Evolutionary conservation across 2,888 invertebrate genomes (phyloP), one percentile per base, ranked within the genome.

Genomic region (Lepidochrysops patricia): DNA sequence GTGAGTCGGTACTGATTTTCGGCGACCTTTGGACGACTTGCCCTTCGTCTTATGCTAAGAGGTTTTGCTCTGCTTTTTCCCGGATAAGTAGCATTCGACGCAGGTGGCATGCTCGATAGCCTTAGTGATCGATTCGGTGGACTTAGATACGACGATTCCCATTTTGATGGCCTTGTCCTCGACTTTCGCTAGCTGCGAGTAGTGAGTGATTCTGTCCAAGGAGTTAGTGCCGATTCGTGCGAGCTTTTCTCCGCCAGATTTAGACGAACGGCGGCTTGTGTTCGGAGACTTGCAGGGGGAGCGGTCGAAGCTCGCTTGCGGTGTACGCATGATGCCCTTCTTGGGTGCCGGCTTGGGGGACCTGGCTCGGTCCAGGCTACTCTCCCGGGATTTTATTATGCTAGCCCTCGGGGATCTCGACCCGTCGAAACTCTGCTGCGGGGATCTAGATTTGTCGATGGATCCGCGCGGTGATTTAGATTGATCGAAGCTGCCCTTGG

Each of bases 41-140:
- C 92, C 92, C 85, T 88, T 91, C 84, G 89, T 90, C 90, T 90
- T 92, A 87, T 92, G 92, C 91, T 92, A 92, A 91, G 92, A 92
- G 68, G 89, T 86, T 79, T 91, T 89, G 67, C 85, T 90, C 67
- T 87, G 87, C 37, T 82, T 86, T 73, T 92, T 92, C 60, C 91
- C 91, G 61, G 93, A 93, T 49, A 94, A 90, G 79, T 94, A 91
- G 74, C 94, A 94, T 73, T 94, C 93, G 68, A 94, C 93, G 82
- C 94, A 94, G 26, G 93, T 93, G 54, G 93, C 92, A 62, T 93
- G 92, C 66, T 94, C 94, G 60, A 94, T 91, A 12, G 91, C 86
- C 70, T 85, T 84, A 12, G 87, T 81, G 52, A 90, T 90, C 0
- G 90, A 90, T 69, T 91, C 90, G 1, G 90, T 90, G 1, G 90